Base-by-base conservation (phyloP, 2,797 vertebrate genomes). In the Kryptolebias ocellatus region DNA sequence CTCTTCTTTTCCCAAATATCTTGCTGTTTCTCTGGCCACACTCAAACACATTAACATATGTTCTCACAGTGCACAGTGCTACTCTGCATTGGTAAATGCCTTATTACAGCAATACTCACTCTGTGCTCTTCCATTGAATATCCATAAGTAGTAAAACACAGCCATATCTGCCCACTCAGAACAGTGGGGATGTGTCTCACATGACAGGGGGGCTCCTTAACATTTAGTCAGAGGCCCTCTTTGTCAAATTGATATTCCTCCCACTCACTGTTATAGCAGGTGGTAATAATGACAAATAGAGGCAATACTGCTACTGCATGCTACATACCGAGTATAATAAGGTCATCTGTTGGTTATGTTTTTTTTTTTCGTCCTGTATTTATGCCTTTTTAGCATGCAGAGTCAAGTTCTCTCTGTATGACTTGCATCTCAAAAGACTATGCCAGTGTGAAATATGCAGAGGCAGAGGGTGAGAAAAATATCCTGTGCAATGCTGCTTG, bases 11-110 rank as follows among this genome's bases (percentile, higher is more conserved):
- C 69, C 79, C 69, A 88, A 90, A 86, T 78, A 89, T 84, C 93
- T 90, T 63, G 84, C 92, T 93, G 94, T 88, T 90, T 90, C 85
- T 86, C 85, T 91, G 91, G 92, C 91, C 83, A 87, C 85, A 86
- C 85, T 90, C 88, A 90, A 90, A 79, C 77, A 74, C 87, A 90
- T 90, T 91, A 93, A 91, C 94, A 94, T 94, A 94, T 94, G 92
- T 91, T 92, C 91, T 92, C 86, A 74, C 89, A 85, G 91, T 52
- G 88, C 89, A 87, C 85, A 84, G 91, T 85, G 86, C 83, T 85
- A 86, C 84, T 88, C 92, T 89, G 89, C 86, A 92, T 90, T 87
- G 87, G 87, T 91, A 92, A 93, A 93, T 87, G 88, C 86, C 90
- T 92, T 92, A 90, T 92, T 90, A 91, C 78, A 85, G 89, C 80